These are phyloP conservation scores for Eilema caniola DNA, from an alignment of 2,888 invertebrate genomes.

Conservation along the genomic window DNA sequence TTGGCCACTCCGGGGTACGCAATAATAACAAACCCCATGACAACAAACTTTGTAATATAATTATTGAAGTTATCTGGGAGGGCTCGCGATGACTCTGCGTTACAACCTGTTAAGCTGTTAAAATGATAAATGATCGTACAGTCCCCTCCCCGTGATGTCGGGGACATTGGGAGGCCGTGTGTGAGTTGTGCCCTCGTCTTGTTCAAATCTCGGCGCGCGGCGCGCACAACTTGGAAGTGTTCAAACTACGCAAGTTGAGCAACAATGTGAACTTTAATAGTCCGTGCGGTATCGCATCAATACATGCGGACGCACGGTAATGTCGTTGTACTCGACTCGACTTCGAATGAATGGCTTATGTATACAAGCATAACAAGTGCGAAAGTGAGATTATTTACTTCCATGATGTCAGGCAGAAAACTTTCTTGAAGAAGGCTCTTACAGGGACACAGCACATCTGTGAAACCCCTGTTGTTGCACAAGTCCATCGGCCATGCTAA, in stretches of 20 bases:
- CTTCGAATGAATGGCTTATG: background rate
- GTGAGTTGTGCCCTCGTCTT: background rate
- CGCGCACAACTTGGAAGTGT: constrained; percentile 2
- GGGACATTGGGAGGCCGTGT: background rate
- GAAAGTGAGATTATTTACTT: no score
- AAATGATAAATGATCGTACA: background rate
- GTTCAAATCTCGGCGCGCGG: background rate
- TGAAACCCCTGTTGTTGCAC: no score
- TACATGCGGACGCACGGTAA: background rate
- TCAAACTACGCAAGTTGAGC: background rate
- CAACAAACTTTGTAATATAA: background rate
- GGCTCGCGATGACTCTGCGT: background rate
- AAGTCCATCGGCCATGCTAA: no score
- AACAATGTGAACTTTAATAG: background rate
- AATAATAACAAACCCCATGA: background rate
- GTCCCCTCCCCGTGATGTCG: background rate
- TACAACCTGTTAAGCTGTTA: background rate
- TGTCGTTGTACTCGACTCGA: background rate
- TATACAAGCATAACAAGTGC: background rate
- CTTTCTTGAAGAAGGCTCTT: no score
- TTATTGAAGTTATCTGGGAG: background rate
- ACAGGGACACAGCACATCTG: no score
- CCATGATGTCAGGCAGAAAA: no score
- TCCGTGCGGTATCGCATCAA: constrained; percentile 1
- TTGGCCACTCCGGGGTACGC: no score